A percentile compares a stretch with the other conserved stretches of the same genome.
These are phyloP conservation scores for Ormyrus pomaceus DNA, from an alignment of 2,888 invertebrate genomes.

Conservation along the genomic window DNA sequence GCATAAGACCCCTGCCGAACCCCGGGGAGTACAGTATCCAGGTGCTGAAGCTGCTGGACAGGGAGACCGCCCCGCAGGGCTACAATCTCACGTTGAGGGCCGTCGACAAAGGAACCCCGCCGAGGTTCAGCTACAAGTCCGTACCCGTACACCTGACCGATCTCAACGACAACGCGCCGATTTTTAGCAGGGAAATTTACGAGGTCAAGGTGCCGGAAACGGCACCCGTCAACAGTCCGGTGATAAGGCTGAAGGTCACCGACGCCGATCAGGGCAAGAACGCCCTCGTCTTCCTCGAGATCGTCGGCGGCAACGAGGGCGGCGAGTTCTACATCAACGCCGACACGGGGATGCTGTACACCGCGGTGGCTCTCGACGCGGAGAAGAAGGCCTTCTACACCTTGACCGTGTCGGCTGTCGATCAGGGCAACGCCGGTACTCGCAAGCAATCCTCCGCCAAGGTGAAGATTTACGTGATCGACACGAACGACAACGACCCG, in stretches of 20 bases:
- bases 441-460: constrained; percentile 93
- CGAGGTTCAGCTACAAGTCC: constrained; percentile 86
- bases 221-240: constrained; percentile 91
- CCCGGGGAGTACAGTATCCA: constrained; percentile 87
- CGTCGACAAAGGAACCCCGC: constrained; percentile 88
- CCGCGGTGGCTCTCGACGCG: constrained; percentile 88
- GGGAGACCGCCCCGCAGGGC: constrained; percentile 87
- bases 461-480: constrained; percentile 91
- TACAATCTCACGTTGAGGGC: constrained; percentile 93
- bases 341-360: constrained; percentile 92
- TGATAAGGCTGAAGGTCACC: constrained; percentile 90
- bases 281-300: constrained; percentile 89
- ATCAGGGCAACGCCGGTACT: constrained; percentile 89
- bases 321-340: constrained; percentile 92
- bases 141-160: constrained; percentile 89
- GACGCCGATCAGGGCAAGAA: constrained; percentile 91
- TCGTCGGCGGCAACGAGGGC: constrained; percentile 94
- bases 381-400: constrained; percentile 90
- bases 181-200: constrained; percentile 91
- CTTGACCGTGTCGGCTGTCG: constrained; percentile 92
- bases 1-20: constrained; percentile 79
- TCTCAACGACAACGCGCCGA: constrained; percentile 90
- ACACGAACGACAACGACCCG: constrained; percentile 97
- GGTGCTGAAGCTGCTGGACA: constrained; percentile 85
- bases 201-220: constrained; percentile 92